Base-by-base conservation (phyloP, 2,113 vertebrate species). In the Gasterosteus nipponicus region DNA sequence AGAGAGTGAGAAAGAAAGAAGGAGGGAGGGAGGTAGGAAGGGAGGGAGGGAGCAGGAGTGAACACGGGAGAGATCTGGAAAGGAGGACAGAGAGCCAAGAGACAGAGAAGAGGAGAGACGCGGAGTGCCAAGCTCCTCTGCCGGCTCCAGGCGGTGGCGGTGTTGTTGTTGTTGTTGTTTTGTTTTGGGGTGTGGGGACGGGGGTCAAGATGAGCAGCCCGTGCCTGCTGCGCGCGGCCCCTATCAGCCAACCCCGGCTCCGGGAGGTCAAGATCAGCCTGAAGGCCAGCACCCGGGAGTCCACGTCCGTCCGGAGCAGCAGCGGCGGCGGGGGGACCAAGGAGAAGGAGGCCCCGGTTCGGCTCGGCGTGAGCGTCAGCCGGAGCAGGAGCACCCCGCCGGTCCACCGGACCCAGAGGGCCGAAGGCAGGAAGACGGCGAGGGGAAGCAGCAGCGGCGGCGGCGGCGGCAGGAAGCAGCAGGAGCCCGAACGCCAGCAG, bases 361-460 rank as follows among this genome's bases (percentile, higher is more conserved):
- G 92, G 69, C 80, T 87, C 44, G 79, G 83, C 16, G 26, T 81
- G 71, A 87, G 76, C 72, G 68, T 71, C 63, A 92, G 80, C 73
- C 77, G 94, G 72, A 95, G 94, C 86, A 88, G 78, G 81, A 95
- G 94, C 89, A 94, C 93, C 10, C 94, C 94, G 0, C 89, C 94
- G 12, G 85, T 88, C 11, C 91, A 91, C 85, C 79, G 91, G 75
- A 82, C 89, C 61, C 89, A 87, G 31, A 81, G 78, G 64, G n/a
- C 49, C 0, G 91, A 88, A 1, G 70, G 67, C 78, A 90, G 75
- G 83, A 91, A 79, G 80, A 26, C 42, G 1, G 51, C 64, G 1
- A 87, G 82, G 57, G 88, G 79, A 2, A 78, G 75, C 3, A 59
- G 73, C 33, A 16, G 65, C 53, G 19, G 68, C 51, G n/a, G 78